These are phyloP conservation scores for Capitulum mitella DNA, from an alignment of 2,888 invertebrate genomes.

Conservation along the genomic window DNA sequence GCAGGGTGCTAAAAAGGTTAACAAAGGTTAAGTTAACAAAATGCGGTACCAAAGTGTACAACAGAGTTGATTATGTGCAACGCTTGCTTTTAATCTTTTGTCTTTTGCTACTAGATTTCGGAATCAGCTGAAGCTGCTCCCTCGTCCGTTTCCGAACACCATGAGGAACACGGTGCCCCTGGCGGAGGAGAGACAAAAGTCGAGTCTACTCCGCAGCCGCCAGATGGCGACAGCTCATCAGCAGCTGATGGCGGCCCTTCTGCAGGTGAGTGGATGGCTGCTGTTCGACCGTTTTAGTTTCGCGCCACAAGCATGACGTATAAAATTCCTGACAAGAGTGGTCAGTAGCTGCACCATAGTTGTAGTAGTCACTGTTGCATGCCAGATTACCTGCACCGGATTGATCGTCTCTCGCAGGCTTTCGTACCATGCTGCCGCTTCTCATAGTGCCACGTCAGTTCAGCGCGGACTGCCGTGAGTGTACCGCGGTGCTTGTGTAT, in stretches of 20 bases:
- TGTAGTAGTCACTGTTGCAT: neutral
- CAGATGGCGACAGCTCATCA: neutral
- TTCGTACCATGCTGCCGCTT: neutral
- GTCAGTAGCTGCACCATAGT: neutral
- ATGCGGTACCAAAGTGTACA: neutral
- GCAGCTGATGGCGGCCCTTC: neutral
- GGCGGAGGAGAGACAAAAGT: neutral
- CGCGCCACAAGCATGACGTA: no score
- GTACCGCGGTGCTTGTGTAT: neutral
- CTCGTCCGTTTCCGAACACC: neutral
- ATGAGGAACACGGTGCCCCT: neutral
- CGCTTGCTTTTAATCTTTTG: neutral
- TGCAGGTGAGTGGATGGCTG: neutral
- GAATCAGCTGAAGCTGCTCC: neutral
- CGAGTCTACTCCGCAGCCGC: neutral
- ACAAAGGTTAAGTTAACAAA: neutral
- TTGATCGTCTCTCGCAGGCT: no score
- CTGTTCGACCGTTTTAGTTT: no score
- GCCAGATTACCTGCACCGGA: neutral
- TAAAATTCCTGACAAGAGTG: neutral
- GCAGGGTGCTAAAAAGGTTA: neutral
- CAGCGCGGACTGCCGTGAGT: neutral
- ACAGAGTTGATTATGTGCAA: no score
- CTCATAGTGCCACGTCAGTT: neutral
- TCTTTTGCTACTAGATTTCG: neutral